Percentiles rank a stretch among this genome's conserved stretches.
phyloP scores from a whole-genome alignment of 2,113 vertebrate species.

The Elachura formosa region DNA sequence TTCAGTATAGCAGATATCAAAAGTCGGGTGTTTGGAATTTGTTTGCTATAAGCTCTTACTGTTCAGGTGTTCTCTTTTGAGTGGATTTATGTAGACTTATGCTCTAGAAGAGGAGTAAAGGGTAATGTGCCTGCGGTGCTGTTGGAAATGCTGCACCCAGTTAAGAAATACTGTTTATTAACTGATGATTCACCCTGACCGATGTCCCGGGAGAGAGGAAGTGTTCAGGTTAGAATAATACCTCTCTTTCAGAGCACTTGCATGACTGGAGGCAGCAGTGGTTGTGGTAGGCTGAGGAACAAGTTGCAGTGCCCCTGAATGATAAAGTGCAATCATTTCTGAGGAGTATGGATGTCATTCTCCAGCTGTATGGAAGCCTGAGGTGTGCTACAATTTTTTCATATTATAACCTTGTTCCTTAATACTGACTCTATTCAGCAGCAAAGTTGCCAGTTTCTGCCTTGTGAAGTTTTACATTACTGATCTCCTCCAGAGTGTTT shows the following conservation, averaged over 20 bases:
- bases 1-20: neutral
- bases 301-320: neutral
- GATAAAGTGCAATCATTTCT: neutral
- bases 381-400: neutral
- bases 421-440: neutral
- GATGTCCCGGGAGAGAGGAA: neutral
- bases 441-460: neutral
- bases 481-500: neutral
- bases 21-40: neutral
- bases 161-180: constrained; percentile 42
- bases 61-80: neutral
- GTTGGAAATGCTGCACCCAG: constrained; percentile 18
- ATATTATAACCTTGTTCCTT: neutral
- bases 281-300: neutral
- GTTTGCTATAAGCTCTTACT: neutral
- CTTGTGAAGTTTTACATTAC: neutral
- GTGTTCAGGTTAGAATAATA: neutral
- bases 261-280: neutral
- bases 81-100: neutral
- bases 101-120: neutral
- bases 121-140: neutral
- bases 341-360: neutral
- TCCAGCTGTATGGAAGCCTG: neutral
- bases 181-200: constrained; percentile 32
- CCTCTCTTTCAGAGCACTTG: neutral